Evolutionary conservation across 1,140 invertebrate genomes (phyloP), one percentile per base, ranked within the genome.

Genomic region (Drosophila pseudoobscura): DNA sequence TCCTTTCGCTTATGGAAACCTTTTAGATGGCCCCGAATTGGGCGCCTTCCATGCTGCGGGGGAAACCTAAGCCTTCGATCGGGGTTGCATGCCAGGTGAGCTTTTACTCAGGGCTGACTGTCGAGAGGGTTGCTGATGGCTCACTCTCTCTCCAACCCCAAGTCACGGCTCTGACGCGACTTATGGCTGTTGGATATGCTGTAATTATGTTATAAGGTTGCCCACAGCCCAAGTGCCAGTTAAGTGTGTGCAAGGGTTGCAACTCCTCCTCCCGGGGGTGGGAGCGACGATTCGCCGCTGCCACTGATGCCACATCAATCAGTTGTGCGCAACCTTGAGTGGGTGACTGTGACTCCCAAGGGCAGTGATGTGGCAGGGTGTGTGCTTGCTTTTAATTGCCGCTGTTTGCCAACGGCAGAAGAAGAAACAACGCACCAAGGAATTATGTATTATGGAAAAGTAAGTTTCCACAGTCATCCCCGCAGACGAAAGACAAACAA

Each of bases 171-270:
- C 64, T 17, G 44, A 49, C 43, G 26, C 50, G 63, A 58, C 74
- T 76, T 78, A 79, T 73, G 70, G 35, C 35, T 39, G 74, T 53
- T 87, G 88, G 78, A 88, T 87, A 76, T 88, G 75, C 75, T 72
- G 71, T 87, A 83, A 87, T 87, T 87, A 87, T 88, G 83, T 87
- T 88, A 88, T 88, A 88, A 87, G 71, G 65, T 88, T 78, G 63
- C 68, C 72, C 66, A 55, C 35, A 17, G 31, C 58, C 60, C 68
- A 87, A 87, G 74, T 87, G 83, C 60, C 54, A 64, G 70, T 88
- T 71, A 82, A 85, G 80, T 80, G 73, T 57, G n/a, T 13, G 45
- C 44, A 57, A 58, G 70, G 57, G 57, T 59, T 60, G 51, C 22
- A 47, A 39, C 26, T 41, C 3, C 24, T 8, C 20, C 9, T 31